Base-by-base conservation (phyloP, 2,888 invertebrate genomes). In the Tachina grossa region DNA sequence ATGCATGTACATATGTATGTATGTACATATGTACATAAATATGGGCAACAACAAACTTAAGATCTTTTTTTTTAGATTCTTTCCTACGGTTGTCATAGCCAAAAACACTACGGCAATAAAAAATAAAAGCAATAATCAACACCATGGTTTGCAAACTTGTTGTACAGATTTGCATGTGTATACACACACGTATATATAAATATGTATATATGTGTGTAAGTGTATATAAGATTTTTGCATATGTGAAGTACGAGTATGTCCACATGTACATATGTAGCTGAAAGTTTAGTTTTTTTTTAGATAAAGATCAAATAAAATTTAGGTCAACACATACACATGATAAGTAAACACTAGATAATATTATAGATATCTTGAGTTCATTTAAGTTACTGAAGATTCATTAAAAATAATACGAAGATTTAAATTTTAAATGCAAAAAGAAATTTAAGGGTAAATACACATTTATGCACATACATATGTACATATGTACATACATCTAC, bases 291-390 rank as follows among this genome's bases (percentile, higher is more conserved):
- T 78, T 19, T 55, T 78, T 45, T 39, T 55, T 45, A 16, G 83
- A 78, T 63, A 13, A 71, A 63, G 76, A 82, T 82, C 55, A 39
- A 68, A 61, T 55, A 16, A 66, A 83, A 83, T 74, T 83, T 83
- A 63, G 83, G 83, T 83, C 83, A 83, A 57, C 71, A 39, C 69
- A 63, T 69, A 55, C 45, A 59, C 45, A 65, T 83, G 59, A 61
- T 59, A 78, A 83, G 74, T 10, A 68, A 55, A 75, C 61, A 39
- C 59, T 75, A 4, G 53, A 11, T 31, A 69, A 65, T 39, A 71
- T 11, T n/a, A 19, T n/a, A 63, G 49, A 57, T 65, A 75, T 65
- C 43, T 66, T 14, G 14, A 43, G 10, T 45, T 75, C 31, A 63
- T 53, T 74, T 75, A 9, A 61, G 61, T 61, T 43, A 43, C 61